Percentiles rank a stretch among this genome's conserved stretches.
These are phyloP conservation scores for Cheilosia urbana DNA, from an alignment of 2,888 invertebrate genomes.

Conservation along the genomic window DNA sequence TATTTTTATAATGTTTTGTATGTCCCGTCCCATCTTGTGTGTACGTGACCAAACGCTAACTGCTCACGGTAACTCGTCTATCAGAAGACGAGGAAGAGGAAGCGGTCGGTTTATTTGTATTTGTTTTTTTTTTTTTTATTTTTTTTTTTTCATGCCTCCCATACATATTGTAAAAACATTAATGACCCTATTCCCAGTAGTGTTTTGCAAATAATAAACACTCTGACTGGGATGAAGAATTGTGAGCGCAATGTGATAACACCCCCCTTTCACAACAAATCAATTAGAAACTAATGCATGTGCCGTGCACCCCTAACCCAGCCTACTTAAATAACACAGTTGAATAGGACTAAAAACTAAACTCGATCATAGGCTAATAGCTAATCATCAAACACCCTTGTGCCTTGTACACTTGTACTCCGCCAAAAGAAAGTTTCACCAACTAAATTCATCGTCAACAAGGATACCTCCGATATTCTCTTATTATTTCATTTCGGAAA, in stretches of 20 bases:
- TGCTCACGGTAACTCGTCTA: slow-evolving; percentile 47
- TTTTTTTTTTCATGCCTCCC: not conserved
- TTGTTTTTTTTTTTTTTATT: not conserved
- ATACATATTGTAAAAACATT: not conserved
- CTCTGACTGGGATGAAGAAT: not conserved
- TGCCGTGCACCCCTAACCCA: no score
- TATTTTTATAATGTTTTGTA: slow-evolving; percentile 1
- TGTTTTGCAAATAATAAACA: not conserved
- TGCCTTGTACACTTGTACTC: no score
- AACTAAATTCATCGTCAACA: not conserved
- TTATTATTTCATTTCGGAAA: no score
- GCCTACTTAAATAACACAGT: no score
- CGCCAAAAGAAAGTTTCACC: no score
- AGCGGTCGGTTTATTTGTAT: slow-evolving; percentile 2
- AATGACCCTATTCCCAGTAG: not conserved
- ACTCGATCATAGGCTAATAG: no score
- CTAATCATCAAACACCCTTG: no score
- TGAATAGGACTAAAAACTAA: no score
- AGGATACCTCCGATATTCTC: not conserved
- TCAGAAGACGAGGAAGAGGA: slow-evolving; percentile 30
- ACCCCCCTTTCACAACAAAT: no score
- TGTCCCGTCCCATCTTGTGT: slow-evolving; percentile 44
- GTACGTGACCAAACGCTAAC: slow-evolving; percentile 64
- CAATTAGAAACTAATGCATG: no score
- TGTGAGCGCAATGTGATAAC: not conserved